Evolutionary conservation across 1,140 invertebrate species (phyloP).

Genomic region (Drosophila funebris): DNA sequence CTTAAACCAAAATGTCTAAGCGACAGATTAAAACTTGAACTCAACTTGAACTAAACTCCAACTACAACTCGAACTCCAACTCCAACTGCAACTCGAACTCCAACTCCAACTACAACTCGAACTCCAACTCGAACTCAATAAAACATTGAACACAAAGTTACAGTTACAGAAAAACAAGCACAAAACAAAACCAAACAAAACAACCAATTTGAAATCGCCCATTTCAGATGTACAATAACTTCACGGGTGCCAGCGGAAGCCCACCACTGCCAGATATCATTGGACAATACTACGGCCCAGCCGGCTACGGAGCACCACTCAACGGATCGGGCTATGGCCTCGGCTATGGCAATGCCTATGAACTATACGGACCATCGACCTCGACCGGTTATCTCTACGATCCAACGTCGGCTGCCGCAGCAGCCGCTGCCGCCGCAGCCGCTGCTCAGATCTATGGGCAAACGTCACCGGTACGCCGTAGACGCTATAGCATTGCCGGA

Average conservation of each 20-base stretch:
- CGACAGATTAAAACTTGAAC: too few species aligned
- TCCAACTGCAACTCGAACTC: background rate
- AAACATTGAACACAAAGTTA: too few species aligned
- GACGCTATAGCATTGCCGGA: slow-evolving; percentile 83
- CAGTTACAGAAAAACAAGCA: slow-evolving; percentile 30
- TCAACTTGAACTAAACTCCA: background rate
- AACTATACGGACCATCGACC: slow-evolving; percentile 62
- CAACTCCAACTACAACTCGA: background rate
- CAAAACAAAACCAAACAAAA: slow-evolving; percentile 44
- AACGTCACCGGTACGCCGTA: slow-evolving; percentile 72
- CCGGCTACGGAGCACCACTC: slow-evolving; percentile 21
- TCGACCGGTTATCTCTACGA: slow-evolving; percentile 26
- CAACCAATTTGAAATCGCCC: slow-evolving; percentile 78
- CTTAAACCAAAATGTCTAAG: too few species aligned
- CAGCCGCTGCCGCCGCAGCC: slow-evolving; percentile 55
- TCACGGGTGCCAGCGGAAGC: slow-evolving; percentile 72
- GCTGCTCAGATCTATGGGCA: slow-evolving; percentile 55
- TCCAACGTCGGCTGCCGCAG: background rate
- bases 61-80: background rate
- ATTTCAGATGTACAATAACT: slow-evolving; percentile 84
- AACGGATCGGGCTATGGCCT: slow-evolving; percentile 37
- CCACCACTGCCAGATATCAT: slow-evolving; percentile 83
- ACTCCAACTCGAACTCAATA: background rate
- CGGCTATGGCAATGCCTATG: slow-evolving; percentile 57
- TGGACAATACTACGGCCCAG: slow-evolving; percentile 74